Percentiles rank a stretch among this genome's conserved stretches.
Evolutionary conservation across 2,113 vertebrate genomes (phyloP).

Genomic region (Myrmophylax atrothorax): DNA sequence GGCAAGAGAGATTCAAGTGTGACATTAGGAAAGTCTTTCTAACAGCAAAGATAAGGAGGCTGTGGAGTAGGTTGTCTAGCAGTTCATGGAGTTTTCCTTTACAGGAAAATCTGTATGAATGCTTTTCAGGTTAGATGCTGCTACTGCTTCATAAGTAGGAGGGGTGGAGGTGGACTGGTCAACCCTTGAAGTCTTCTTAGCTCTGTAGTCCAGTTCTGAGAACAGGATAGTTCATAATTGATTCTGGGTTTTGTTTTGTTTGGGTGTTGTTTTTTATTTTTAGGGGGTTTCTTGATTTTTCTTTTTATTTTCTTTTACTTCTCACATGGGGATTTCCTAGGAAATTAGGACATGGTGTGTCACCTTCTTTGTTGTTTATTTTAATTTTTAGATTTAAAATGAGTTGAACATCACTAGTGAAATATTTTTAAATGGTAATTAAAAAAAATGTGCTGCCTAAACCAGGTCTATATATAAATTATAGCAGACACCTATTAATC

Average conservation of each 20-base stretch:
- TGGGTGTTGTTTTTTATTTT: background rate
- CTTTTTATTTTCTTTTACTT: background rate
- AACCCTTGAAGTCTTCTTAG: background rate
- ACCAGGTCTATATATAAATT: background rate
- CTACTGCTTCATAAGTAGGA: background rate
- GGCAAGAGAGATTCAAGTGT: background rate
- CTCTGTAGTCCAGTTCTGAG: background rate
- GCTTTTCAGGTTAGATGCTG: background rate
- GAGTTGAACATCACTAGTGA: background rate
- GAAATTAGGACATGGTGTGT: background rate
- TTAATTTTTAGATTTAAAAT: background rate
- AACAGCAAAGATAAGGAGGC: background rate
- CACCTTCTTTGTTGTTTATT: background rate
- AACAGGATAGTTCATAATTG: background rate
- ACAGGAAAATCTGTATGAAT: background rate
- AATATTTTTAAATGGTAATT: background rate
- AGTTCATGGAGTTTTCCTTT: background rate
- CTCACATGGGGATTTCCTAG: background rate
- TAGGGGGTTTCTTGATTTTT: background rate
- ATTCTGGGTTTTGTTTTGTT: background rate
- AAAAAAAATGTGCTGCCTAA: slow-evolving; percentile 4
- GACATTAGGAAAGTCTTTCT: background rate
- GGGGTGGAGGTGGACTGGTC: accelerated
- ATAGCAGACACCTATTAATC: background rate
- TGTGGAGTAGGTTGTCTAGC: background rate